phyloP scores from a whole-genome alignment of 2,113 vertebrate species.

The Polyodon spathula region DNA sequence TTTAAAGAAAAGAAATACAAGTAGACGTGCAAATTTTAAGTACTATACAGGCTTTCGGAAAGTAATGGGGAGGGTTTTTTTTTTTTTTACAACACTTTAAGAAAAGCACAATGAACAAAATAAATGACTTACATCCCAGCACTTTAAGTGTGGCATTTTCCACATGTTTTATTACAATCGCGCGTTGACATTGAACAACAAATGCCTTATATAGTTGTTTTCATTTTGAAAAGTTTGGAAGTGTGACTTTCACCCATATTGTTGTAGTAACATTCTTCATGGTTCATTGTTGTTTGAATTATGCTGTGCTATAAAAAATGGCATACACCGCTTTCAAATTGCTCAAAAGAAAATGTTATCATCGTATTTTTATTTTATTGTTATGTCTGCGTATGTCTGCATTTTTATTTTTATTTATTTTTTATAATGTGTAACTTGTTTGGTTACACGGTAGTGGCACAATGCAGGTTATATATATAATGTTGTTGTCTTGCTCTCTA shows the following conservation, averaged over 20 bases:
- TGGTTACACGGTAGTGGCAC: no score
- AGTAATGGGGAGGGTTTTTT: constrained; percentile 43
- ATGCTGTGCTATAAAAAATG: no score
- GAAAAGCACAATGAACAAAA: constrained; percentile 48
- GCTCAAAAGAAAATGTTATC: no score
- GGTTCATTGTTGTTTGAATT: no score
- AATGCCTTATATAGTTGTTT: constrained; percentile 19
- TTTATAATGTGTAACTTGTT: no score
- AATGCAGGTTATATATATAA: no score
- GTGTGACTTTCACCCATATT: constrained; percentile 9
- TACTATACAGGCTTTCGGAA: constrained; percentile 45
- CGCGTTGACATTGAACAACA: constrained; percentile 39
- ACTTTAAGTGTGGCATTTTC: constrained; percentile 50
- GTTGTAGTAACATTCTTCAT: background rate
- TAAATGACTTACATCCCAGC: constrained; percentile 65
- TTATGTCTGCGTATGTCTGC: no score
- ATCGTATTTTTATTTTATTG: no score
- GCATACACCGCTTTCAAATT: no score
- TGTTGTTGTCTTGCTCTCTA: no score
- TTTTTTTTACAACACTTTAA: constrained; percentile 45
- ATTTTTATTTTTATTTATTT: no score
- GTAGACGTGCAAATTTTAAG: constrained; percentile 27
- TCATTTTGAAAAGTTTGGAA: constrained; percentile 23
- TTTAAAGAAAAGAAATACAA: constrained; percentile 35
- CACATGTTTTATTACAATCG: constrained; percentile 42